phyloP scores from a whole-genome alignment of 2,113 vertebrate genomes.

The Petrocephalus zakoni region DNA sequence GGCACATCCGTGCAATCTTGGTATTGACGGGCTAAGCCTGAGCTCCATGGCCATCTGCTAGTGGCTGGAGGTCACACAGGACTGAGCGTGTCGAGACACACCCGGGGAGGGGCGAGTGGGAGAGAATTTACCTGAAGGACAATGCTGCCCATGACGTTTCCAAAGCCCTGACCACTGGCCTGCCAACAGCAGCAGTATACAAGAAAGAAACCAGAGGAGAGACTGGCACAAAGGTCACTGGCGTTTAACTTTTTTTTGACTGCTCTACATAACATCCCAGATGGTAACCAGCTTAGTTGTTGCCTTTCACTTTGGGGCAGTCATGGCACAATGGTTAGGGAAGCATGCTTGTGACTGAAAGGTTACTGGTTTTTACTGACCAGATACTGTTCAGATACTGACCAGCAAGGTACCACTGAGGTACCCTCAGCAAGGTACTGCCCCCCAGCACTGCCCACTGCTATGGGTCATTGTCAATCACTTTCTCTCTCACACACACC shows the following conservation, averaged over 20 bases:
- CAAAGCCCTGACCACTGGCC: neutral
- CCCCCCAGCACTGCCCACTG: too few relatives aligned
- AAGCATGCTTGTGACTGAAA: too few relatives aligned
- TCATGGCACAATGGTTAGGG: too few relatives aligned
- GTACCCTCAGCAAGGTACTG: too few relatives aligned
- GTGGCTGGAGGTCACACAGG: neutral
- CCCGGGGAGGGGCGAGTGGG: neutral
- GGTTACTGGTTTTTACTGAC: too few relatives aligned
- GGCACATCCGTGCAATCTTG: too few relatives aligned
- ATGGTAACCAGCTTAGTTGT: neutral
- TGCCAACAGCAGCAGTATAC: neutral
- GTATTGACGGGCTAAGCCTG: neutral
- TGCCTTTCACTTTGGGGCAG: too few relatives aligned
- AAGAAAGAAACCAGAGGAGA: neutral
- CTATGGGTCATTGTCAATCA: too few relatives aligned
- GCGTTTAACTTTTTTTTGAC: neutral
- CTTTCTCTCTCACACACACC: neutral
- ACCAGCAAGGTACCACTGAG: too few relatives aligned
- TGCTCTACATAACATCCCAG: neutral
- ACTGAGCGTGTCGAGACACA: neutral
- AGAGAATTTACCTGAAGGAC: neutral
- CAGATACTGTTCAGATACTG: too few relatives aligned
- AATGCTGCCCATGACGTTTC: neutral
- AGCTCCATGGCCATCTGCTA: neutral
- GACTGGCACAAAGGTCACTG: neutral